Evolutionary conservation across 1,140 invertebrate genomes (phyloP).

Genomic region (Zaprionus capensis): DNA sequence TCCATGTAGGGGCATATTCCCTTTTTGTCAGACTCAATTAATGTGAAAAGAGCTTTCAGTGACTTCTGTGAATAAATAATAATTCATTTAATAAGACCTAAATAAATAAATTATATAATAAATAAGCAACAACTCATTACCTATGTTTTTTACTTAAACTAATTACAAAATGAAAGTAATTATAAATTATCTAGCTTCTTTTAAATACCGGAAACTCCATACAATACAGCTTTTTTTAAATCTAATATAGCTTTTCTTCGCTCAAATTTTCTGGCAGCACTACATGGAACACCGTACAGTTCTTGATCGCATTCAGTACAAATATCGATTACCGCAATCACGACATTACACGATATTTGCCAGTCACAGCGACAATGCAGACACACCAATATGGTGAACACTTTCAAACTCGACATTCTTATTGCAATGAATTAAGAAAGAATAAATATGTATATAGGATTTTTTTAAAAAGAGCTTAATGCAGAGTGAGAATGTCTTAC

Average conservation of each 20-base stretch:
- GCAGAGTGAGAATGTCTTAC: conserved; percentile 3
- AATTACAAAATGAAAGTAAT: no score
- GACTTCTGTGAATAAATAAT: not conserved
- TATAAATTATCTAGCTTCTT: no score
- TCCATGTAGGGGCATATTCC: conserved; percentile 17
- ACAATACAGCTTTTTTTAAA: no score
- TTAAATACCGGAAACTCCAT: no score
- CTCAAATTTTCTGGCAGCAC: no score
- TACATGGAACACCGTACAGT: no score
- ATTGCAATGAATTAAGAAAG: not conserved
- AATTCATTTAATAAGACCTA: not conserved
- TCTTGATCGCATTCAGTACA: not conserved
- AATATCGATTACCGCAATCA: not conserved
- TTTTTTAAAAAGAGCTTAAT: not conserved
- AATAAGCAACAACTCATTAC: not conserved
- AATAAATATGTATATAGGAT: no score
- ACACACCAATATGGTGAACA: not conserved
- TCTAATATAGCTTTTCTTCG: no score
- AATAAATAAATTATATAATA: not conserved
- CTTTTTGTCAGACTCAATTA: conserved; percentile 6
- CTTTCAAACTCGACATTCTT: not conserved
- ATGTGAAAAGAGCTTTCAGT: not conserved
- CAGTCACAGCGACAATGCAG: not conserved
- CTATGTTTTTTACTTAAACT: not conserved
- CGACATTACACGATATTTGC: not conserved